phyloP scores from a whole-genome alignment of 1,140 invertebrate species.

The Drosophila malerkotliana region DNA sequence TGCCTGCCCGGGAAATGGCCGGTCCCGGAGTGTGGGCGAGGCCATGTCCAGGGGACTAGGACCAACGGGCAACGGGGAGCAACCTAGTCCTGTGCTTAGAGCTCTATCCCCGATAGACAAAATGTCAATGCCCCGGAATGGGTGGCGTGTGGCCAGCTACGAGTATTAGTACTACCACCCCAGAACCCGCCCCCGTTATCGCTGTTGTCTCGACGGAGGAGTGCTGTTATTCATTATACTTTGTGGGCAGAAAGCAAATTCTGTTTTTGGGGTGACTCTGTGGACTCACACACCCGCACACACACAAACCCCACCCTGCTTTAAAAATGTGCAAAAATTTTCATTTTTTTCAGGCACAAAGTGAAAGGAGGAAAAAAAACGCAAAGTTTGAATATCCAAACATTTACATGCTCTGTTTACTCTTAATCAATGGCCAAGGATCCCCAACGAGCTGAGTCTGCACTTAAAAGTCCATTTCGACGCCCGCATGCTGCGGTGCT shows the following conservation, averaged over 20 bases:
- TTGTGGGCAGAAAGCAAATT: constrained; percentile 38
- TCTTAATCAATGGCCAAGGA: constrained; percentile 75
- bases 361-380: constrained; percentile 34
- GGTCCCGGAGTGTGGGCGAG: background rate
- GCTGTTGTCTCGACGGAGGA: constrained; percentile 13
- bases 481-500: constrained; percentile 41
- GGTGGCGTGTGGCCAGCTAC: constrained; percentile 34
- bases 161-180: constrained; percentile 38
- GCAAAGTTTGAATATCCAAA: constrained; percentile 68
- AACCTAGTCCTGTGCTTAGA: constrained; percentile 15
- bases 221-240: constrained; percentile 48
- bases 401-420: constrained; percentile 75
- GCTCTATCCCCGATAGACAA: constrained; percentile 54
- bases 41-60: constrained; percentile 13
- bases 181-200: constrained; percentile 36
- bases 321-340: constrained; percentile 49
- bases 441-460: constrained; percentile 39
- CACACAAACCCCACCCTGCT: constrained; percentile 13
- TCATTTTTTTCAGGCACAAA: constrained; percentile 23
- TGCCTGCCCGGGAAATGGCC: constrained; percentile 20
- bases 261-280: constrained; percentile 28
- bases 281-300: background rate
- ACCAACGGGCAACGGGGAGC: background rate
- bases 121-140: constrained; percentile 65
- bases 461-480: constrained; percentile 41